Base-by-base conservation (phyloP, 2,888 invertebrate genomes). In the Cheilosia impressa region DNA sequence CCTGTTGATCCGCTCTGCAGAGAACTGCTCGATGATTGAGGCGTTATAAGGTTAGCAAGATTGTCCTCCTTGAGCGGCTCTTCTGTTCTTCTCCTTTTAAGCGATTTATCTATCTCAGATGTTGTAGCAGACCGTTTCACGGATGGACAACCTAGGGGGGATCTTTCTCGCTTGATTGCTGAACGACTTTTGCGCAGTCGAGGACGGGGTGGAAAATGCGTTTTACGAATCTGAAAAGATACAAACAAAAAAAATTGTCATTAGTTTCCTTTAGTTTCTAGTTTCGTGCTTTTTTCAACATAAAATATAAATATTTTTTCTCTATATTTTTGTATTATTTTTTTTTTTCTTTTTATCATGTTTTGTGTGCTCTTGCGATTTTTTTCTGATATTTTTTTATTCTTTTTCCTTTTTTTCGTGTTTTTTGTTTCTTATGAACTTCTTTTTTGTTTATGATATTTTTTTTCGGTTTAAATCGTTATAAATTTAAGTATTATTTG, bases 201-300 rank as follows among this genome's bases (percentile, higher is more conserved):
- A 88, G 95, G 95, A 69, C 95, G 93, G 65, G 95, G 95, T 38
- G 95, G 95, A 92, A 95, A 95, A 90, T 94, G 94, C 89, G 93
- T 94, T 91, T 95, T 95, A 90, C 95, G 94, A 88, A 94, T 94
- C 95, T 95, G 81, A 10, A 80, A 87, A 75, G 41, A 75, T 73
- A 77, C 58, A 65, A 87, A 15, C 34, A 57, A 47, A 47, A 10
- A 47, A 47, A 24, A 2, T 10, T 15, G 24, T 4, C 4, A 6
- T 52, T 24, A 52, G 22, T 52, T 27, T 13, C 19, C 13, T 10
- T 9, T 1, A 15, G 13, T 65, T 19, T 58, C 27, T 65, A 66
- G 38, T 66, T 71, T 52, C 17, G 22, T 53, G 13, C 9, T 43
- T 60, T 10, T 19, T 45, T 45, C 10, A 27, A n/a, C 43, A 63